Percentiles rank a stretch among this genome's conserved stretches.
Conservation (phyloP, 1,140 invertebrate species). For the Oryctes rhinoceros region DNA sequence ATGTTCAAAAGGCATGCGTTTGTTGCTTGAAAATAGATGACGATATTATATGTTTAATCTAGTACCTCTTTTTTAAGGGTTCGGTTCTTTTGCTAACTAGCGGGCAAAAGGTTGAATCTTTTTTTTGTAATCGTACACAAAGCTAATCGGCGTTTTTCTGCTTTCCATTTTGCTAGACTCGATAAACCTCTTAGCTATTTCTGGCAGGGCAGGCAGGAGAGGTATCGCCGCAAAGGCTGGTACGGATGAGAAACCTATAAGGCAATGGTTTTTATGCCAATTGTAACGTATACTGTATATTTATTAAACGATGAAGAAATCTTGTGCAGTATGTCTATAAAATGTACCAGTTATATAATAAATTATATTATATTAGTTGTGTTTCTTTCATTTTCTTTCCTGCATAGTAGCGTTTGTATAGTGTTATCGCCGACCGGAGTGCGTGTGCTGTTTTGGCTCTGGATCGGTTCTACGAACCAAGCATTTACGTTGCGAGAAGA, state of each 20-base stretch:
- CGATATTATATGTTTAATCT: not conserved
- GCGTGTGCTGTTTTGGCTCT: too few relatives aligned
- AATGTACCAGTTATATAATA: conserved; percentile 33
- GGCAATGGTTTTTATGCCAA: not conserved
- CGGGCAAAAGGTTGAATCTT: not conserved
- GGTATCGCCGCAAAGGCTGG: not conserved
- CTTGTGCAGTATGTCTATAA: conserved; percentile 25
- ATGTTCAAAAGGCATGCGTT: conserved; percentile 15
- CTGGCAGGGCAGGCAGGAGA: conserved; percentile 1
- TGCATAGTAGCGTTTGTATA: too few relatives aligned
- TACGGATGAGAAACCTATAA: not conserved
- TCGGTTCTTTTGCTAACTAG: not conserved
- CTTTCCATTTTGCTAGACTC: conserved; percentile 8
- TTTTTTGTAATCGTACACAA: not conserved
- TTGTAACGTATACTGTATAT: conserved; percentile 25
- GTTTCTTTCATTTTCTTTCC: not conserved
- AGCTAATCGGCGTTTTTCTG: not conserved
- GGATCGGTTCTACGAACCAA: too few relatives aligned
- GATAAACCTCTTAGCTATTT: conserved; percentile 22
- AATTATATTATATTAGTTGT: conserved; percentile 16
- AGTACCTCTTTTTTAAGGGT: not conserved
- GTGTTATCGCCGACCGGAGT: too few relatives aligned
- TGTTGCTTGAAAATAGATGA: conserved; percentile 6
- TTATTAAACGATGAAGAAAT: conserved; percentile 17
- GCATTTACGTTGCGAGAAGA: too few relatives aligned